Percentiles rank a stretch among this genome's conserved stretches.
Conservation (phyloP, 2,797 vertebrate genomes). For the Microchirus variegatus region DNA sequence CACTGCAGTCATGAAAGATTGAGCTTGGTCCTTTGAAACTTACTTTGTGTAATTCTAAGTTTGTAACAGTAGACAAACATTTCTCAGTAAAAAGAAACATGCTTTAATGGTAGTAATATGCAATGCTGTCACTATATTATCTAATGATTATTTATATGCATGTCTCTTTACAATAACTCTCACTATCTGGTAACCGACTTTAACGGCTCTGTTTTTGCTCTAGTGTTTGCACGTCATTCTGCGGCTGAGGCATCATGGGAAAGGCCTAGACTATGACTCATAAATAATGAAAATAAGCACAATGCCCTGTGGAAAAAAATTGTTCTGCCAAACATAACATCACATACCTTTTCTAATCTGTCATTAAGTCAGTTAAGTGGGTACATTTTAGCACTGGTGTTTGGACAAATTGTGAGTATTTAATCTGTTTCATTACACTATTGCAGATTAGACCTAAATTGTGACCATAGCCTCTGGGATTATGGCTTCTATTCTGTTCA, state of each 20-base stretch:
- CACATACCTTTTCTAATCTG: conserved; percentile 59
- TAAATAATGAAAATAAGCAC: conserved; percentile 47
- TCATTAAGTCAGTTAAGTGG: conserved; percentile 25
- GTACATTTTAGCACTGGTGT: conserved; percentile 3
- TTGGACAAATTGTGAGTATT: not conserved
- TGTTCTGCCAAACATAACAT: conserved; percentile 51
- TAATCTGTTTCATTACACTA: conserved; percentile 1
- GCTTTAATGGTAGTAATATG: too few relatives aligned
- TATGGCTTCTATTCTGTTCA: too few relatives aligned
- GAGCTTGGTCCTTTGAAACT: not conserved
- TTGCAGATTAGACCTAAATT: not conserved
- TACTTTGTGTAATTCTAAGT: not conserved
- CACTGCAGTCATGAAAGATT: not conserved
- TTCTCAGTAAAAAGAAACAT: too few relatives aligned
- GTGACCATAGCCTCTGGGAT: not conserved
- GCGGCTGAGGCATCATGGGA: conserved; percentile 47
- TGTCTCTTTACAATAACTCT: not conserved
- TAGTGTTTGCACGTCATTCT: conserved; percentile 57
- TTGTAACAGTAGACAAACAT: too few relatives aligned
- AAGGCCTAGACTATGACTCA: conserved; percentile 70
- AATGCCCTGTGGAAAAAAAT: conserved; percentile 54
- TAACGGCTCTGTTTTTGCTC: conserved; percentile 21
- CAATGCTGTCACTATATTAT: too few relatives aligned
- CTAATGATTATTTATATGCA: too few relatives aligned
- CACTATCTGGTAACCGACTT: conserved; percentile 8